Conservation (phyloP, 2,888 invertebrate genomes). For the Herminia tarsipennalis region DNA sequence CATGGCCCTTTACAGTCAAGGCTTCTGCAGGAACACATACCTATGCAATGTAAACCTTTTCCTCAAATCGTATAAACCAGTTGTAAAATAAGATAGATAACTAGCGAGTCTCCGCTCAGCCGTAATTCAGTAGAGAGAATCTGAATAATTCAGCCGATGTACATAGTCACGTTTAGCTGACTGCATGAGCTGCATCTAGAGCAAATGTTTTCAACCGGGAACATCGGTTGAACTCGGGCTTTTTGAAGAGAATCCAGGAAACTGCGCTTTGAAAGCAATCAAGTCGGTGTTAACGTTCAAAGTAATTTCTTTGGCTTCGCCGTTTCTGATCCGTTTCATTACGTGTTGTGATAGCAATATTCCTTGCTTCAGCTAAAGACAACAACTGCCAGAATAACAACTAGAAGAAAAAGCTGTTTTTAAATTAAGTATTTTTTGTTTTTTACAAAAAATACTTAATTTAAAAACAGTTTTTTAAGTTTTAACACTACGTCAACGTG, state of each 20-base stretch:
- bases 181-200: conserved; percentile 42
- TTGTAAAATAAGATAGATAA: conserved; percentile 43
- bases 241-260: conserved; percentile 64
- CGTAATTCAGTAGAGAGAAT: conserved; percentile 56
- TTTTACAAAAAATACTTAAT: no score
- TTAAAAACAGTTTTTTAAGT: no score
- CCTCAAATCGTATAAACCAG: conserved; percentile 29
- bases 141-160: conserved; percentile 60
- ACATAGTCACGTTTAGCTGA: conserved; percentile 61
- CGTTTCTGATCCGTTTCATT: conserved; percentile 46
- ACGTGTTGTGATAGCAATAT: conserved; percentile 33
- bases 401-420: no score
- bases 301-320: conserved; percentile 73
- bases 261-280: conserved; percentile 72
- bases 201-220: conserved; percentile 60
- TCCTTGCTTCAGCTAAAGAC: no score
- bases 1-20: no score
- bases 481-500: no score
- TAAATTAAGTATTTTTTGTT: no score
- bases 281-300: conserved; percentile 69
- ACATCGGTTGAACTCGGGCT: conserved; percentile 48
- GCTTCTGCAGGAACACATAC: no score
- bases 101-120: conserved; percentile 29
- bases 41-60: no score
- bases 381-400: no score